Evolutionary conservation across 2,888 invertebrate genomes (phyloP), one percentile per base, ranked within the genome.

Genomic region (Heliconius erato): DNA sequence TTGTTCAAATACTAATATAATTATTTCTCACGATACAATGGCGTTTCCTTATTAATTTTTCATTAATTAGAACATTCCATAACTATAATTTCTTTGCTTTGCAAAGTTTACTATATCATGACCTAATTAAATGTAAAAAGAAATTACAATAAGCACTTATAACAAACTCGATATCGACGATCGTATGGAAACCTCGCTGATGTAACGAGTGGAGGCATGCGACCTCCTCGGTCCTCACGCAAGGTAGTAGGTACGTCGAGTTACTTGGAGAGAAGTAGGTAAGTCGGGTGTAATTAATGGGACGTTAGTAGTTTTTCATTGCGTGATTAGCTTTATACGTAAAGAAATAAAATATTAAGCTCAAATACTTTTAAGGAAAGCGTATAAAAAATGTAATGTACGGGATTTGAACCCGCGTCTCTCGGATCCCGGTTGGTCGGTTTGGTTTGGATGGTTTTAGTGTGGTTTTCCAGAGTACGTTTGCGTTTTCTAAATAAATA

Each of bases 141-240:
- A 69, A 79, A 16, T 19, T 49, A 32, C 19, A 77, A 32, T 77
- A 35, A n/a, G 28, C 40, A 40, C 44, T 59, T 59, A 78, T 78
- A 44, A 26, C 26, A 67, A 40, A 26, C 78, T 78, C 78, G 28
- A 44, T 67, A 78, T 78, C 67, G 44, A 78, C 69, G 68, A 35
- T 26, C 54, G 79, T 65, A 71, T 44, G 63, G 65, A 71, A 81
- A 81, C 63, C 78, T 81, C 68, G 67, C 54, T 59, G 54, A 71
- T 44, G 79, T 82, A 81, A 83, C 71, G 74, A 74, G 74, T 35
- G 76, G 65, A 65, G 76, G 65, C 81, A 81, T 79, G 83, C 83
- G 79, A 83, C 63, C 71, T 59, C 26, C 69, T 79, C 83, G 79
- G 65, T 32, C 32, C 69, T 81, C 83, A 83, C 81, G 83, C 83